Conservation (phyloP, 2,888 invertebrate species). For the Plebejus melissa region DNA sequence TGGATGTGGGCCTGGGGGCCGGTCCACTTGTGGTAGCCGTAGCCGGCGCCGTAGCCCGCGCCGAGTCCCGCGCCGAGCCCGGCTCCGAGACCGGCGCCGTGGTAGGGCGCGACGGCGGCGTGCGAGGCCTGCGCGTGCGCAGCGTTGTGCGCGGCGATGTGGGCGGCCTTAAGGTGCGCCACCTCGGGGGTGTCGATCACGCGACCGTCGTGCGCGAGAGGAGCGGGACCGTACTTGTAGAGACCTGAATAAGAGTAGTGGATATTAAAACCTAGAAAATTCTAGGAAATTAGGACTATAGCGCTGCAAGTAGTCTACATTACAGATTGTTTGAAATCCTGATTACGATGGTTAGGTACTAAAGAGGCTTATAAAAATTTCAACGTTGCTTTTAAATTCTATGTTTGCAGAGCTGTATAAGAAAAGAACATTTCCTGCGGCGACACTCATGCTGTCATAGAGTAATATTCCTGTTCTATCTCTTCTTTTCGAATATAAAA, state of each 20-base stretch:
- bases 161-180: constrained; percentile 78
- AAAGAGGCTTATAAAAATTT: neutral
- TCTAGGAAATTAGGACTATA: neutral
- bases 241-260: constrained; percentile 53
- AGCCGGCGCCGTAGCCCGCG: constrained; percentile 52
- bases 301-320: no score
- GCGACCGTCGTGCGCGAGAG: constrained; percentile 72
- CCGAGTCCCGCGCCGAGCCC: constrained; percentile 51
- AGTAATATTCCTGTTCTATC: no score
- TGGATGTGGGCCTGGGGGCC: constrained; percentile 73
- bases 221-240: constrained; percentile 72
- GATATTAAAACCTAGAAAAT: neutral
- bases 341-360: no score
- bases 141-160: constrained; percentile 68
- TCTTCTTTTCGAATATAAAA: no score
- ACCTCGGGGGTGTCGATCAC: constrained; percentile 77
- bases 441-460: no score
- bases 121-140: constrained; percentile 53
- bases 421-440: neutral
- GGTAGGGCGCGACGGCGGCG: constrained; percentile 45
- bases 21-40: constrained; percentile 72
- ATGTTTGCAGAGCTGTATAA: neutral
- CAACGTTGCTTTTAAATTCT: neutral
- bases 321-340: no score
- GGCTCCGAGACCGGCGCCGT: constrained; percentile 47